Percentiles rank a stretch among this genome's conserved stretches.
Conservation (phyloP, 2,797 vertebrate species). For the Myoxocephalus aenaeus region DNA sequence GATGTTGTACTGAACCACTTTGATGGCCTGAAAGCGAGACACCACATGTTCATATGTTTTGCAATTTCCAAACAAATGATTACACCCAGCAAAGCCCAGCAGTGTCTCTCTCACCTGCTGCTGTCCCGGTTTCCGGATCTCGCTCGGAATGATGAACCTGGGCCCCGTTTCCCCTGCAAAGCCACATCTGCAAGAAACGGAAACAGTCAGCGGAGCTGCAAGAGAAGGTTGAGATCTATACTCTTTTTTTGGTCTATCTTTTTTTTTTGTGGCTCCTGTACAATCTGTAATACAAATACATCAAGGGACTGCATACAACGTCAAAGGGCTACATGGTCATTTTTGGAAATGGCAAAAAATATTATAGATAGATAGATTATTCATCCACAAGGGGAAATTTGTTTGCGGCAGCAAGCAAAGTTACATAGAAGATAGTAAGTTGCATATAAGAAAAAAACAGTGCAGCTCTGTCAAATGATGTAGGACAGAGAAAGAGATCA, state of each 20-base stretch:
- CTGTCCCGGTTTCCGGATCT: slow-evolving; percentile 91
- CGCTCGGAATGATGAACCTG: slow-evolving; percentile 97
- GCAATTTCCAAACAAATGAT: not conserved
- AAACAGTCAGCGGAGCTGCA: not conserved
- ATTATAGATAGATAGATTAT: too few species aligned
- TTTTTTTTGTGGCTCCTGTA: not conserved
- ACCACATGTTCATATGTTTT: not conserved
- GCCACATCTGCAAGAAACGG: slow-evolving; percentile 88
- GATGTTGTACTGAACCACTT: slow-evolving; percentile 96
- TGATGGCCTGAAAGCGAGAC: slow-evolving; percentile 85
- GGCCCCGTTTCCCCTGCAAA: slow-evolving; percentile 99
- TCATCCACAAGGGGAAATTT: too few species aligned
- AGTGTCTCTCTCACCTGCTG: slow-evolving; percentile 85
- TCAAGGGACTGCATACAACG: too few species aligned
- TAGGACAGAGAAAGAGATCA: slow-evolving; percentile 47
- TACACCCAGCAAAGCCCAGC: not conserved
- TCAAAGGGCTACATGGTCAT: not conserved
- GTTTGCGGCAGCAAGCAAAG: too few species aligned
- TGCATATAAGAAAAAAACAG: not conserved
- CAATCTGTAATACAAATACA: not conserved
- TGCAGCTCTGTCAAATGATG: slow-evolving; percentile 3
- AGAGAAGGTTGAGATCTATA: not conserved
- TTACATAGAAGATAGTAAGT: not conserved
- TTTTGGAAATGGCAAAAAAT: not conserved
- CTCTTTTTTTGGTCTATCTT: not conserved